Conservation (phyloP, 2,797 vertebrate genomes). For the Dendrocincla fuliginosa region DNA sequence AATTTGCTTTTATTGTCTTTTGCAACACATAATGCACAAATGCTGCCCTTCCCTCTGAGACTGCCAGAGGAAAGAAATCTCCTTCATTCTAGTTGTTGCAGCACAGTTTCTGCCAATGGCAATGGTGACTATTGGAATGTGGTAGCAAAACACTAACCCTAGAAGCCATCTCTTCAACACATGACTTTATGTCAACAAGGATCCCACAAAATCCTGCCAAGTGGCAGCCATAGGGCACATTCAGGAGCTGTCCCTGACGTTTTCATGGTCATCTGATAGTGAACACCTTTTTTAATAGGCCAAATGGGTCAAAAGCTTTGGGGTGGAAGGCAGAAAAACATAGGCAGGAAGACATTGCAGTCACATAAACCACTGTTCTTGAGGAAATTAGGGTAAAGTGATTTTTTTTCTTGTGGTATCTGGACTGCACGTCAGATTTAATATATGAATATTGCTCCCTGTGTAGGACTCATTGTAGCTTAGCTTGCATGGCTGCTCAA, state of each 20-base stretch:
- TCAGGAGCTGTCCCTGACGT: neutral
- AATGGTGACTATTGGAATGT: neutral
- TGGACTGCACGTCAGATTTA: neutral
- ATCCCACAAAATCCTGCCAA: neutral
- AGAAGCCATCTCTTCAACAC: neutral
- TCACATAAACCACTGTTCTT: neutral
- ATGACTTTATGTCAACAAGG: conserved; percentile 23
- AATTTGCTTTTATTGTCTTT: conserved; percentile 64
- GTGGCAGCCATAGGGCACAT: neutral
- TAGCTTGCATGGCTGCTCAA: conserved; percentile 40
- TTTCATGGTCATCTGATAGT: neutral
- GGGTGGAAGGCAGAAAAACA: neutral
- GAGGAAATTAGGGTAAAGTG: neutral
- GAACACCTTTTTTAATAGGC: neutral
- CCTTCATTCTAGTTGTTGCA: neutral
- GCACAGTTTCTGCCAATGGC: neutral
- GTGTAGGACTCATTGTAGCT: neutral
- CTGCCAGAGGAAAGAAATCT: conserved; percentile 13
- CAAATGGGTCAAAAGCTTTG: neutral
- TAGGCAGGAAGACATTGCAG: neutral
- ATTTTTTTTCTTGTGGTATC: neutral
- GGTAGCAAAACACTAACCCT: neutral
- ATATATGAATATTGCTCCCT: conserved; percentile 14
- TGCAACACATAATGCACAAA: neutral
- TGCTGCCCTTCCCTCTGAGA: neutral